These are phyloP conservation scores for Eira barbara DNA, from an alignment of 2,113 vertebrate species.

Conservation along the genomic window DNA sequence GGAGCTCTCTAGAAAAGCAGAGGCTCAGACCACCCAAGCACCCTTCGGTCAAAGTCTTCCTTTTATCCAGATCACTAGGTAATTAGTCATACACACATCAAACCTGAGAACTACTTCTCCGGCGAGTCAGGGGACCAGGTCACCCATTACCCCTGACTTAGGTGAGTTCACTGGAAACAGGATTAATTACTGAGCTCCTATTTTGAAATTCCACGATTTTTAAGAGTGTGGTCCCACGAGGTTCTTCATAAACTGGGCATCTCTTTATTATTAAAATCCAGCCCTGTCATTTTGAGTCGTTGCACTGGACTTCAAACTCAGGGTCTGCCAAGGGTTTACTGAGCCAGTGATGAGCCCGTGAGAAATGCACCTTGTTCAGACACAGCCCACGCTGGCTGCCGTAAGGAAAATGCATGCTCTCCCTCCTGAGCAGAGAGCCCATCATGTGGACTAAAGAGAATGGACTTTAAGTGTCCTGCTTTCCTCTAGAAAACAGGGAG, in stretches of 20 bases:
- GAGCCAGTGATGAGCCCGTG: fast-evolving
- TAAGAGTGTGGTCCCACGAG: fast-evolving
- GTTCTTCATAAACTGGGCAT: neutral
- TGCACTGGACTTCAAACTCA: neutral
- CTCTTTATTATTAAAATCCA: neutral
- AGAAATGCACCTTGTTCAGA: neutral
- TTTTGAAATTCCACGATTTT: neutral
- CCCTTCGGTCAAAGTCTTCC: neutral
- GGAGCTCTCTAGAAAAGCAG: neutral
- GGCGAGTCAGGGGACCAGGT: neutral
- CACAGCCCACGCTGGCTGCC: fast-evolving
- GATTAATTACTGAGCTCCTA: neutral
- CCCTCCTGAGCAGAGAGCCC: neutral
- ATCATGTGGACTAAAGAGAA: fast-evolving
- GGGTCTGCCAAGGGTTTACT: neutral
- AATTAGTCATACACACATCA: fast-evolving
- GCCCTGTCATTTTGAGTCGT: neutral
- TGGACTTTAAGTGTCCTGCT: neutral
- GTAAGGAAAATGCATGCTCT: fast-evolving
- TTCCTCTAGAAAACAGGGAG: neutral
- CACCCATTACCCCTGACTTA: neutral
- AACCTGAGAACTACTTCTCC: neutral
- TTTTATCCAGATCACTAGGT: neutral
- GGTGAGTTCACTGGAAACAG: neutral
- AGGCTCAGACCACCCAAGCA: neutral